These are phyloP conservation scores for Amphilophus citrinellus DNA, from an alignment of 2,113 vertebrate species.

Conservation along the genomic window DNA sequence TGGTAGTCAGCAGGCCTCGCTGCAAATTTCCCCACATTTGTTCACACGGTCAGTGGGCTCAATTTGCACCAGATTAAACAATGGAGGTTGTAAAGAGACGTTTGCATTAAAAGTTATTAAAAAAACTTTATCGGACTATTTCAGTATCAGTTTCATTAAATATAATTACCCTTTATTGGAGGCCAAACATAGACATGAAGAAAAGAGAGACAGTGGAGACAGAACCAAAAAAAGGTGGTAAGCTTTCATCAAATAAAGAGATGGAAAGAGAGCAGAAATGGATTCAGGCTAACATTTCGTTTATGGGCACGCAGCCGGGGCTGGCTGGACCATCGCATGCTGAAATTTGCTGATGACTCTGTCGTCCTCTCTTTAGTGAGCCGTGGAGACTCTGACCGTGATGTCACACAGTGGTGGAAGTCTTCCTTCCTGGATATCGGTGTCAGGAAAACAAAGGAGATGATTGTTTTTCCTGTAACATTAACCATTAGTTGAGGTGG, in stretches of 20 bases:
- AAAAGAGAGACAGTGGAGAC: not conserved
- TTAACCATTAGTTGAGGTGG: no score
- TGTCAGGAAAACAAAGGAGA: no score
- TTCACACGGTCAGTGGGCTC: constrained; percentile 59
- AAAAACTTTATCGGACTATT: not conserved
- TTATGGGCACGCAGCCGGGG: rapidly evolving
- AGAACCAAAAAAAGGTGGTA: not conserved
- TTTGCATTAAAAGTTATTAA: not conserved
- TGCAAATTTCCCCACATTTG: constrained; percentile 74
- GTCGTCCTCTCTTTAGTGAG: no score
- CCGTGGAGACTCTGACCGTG: no score
- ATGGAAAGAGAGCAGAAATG: not conserved
- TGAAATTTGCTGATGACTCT: no score
- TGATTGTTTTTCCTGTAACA: no score
- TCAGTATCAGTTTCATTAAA: not conserved
- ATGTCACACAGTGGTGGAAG: no score
- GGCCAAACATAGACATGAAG: not conserved
- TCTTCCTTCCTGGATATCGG: no score
- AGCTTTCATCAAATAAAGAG: not conserved
- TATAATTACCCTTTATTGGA: not conserved
- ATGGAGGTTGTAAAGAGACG: constrained; percentile 8
- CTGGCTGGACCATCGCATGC: not conserved
- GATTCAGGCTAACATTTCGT: not conserved
- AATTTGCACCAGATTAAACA: constrained; percentile 63
- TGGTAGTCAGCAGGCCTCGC: constrained; percentile 65